phyloP scores from a whole-genome alignment of 2,797 vertebrate species.

The Apogon hyalosoma region DNA sequence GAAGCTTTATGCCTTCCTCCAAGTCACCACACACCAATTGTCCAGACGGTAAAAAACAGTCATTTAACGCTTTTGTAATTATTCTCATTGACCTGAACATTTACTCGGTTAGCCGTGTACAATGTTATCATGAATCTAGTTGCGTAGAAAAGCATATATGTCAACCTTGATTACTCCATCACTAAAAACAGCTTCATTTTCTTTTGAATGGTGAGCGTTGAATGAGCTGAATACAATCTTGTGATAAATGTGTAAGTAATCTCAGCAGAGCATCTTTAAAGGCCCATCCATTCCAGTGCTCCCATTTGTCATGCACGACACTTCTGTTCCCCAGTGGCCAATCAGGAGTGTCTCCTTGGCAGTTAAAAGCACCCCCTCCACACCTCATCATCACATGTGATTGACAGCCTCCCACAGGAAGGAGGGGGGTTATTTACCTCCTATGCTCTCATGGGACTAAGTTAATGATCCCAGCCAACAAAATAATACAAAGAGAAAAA shows the following conservation, averaged over 20 bases:
- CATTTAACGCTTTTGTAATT: constrained; percentile 65
- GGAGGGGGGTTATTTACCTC: constrained; percentile 76
- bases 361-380: constrained; percentile 51
- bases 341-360: constrained; percentile 73
- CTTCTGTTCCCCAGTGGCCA: constrained; percentile 77
- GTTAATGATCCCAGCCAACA: constrained; percentile 82
- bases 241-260: constrained; percentile 60
- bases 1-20: constrained; percentile 64
- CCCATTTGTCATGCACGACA: constrained; percentile 70
- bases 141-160: constrained; percentile 42
- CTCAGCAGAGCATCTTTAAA: constrained; percentile 62
- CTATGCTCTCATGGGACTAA: constrained; percentile 78
- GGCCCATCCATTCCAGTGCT: constrained; percentile 59
- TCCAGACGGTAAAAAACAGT: constrained; percentile 71
- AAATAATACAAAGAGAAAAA: constrained; percentile 79
- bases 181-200: constrained; percentile 39
- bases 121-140: constrained; percentile 35
- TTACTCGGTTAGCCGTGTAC: constrained; percentile 22
- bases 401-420: constrained; percentile 79
- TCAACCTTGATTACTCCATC: constrained; percentile 40
- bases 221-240: constrained; percentile 44
- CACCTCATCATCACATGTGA: constrained; percentile 76
- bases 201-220: constrained; percentile 51
- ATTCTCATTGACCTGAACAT: constrained; percentile 46
- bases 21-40: constrained; percentile 55